Evolutionary conservation across 2,113 vertebrate species (phyloP).

Genomic region (Lasiurus cinereus): DNA sequence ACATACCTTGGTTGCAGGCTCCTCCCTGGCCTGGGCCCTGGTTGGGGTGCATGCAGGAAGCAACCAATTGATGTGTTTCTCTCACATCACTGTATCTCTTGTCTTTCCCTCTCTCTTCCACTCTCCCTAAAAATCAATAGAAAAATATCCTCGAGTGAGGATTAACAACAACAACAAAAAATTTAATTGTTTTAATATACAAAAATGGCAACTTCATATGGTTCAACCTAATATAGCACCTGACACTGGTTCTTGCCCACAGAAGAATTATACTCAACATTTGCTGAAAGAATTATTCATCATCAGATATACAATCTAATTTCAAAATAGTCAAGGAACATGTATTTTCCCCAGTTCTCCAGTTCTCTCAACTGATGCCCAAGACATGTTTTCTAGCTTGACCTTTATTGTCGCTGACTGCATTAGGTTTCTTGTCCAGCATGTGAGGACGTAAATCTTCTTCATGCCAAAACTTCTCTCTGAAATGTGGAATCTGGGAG

Average conservation of each 20-base stretch:
- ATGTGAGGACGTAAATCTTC: neutral
- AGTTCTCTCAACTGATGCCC: neutral
- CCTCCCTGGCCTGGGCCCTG: too few relatives aligned
- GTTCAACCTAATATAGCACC: neutral
- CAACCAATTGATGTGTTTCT: too few relatives aligned
- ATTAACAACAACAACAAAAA: neutral
- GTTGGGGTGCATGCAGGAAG: too few relatives aligned
- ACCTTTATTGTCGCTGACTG: neutral
- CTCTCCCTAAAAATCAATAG: too few relatives aligned
- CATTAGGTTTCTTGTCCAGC: neutral
- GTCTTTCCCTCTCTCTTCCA: too few relatives aligned
- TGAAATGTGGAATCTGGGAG: neutral
- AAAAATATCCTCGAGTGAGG: too few relatives aligned
- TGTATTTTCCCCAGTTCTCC: neutral
- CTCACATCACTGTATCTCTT: too few relatives aligned
- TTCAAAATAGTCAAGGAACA: neutral
- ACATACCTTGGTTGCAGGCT: too few relatives aligned
- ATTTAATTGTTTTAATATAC: neutral
- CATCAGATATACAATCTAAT: neutral
- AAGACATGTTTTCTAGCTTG: neutral
- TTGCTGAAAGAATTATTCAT: neutral
- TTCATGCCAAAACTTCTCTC: neutral
- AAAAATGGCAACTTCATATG: neutral
- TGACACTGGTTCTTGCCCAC: neutral
- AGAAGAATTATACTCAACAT: neutral